These are phyloP conservation scores for Candoia aspera DNA, from an alignment of 2,113 vertebrate species.

Conservation along the genomic window DNA sequence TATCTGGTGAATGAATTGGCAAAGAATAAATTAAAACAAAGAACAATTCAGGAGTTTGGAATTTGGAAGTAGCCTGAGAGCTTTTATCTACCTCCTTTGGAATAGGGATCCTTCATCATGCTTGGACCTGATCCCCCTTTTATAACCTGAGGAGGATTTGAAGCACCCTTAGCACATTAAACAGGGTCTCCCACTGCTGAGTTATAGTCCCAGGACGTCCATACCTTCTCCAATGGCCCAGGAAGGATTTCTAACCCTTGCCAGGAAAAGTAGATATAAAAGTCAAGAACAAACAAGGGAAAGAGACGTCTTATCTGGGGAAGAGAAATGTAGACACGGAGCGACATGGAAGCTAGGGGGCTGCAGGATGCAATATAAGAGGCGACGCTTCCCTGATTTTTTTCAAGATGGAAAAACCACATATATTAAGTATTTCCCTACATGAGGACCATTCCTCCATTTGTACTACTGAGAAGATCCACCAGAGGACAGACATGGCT, in stretches of 20 bases:
- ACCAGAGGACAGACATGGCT: constrained; percentile 8
- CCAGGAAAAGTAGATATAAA: background rate
- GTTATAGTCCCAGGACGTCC: too few relatives aligned
- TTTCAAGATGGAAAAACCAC: background rate
- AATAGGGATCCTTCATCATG: too few relatives aligned
- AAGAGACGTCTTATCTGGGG: background rate
- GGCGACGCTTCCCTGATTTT: background rate
- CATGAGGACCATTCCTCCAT: background rate
- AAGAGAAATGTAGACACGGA: background rate
- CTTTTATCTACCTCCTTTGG: background rate
- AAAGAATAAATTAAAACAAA: background rate
- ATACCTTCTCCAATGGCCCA: background rate
- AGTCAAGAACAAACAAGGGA: background rate
- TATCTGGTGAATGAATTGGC: background rate
- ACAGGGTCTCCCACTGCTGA: background rate
- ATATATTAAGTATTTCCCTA: background rate
- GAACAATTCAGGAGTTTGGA: background rate
- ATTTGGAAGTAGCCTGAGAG: background rate
- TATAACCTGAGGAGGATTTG: background rate
- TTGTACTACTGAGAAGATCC: background rate
- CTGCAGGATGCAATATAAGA: background rate
- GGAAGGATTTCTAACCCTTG: background rate
- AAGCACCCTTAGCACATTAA: background rate
- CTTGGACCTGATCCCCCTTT: too few relatives aligned
- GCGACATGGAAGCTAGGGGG: background rate